These are phyloP conservation scores for Latrodectus elegans DNA, from an alignment of 2,888 invertebrate species.

Conservation along the genomic window DNA sequence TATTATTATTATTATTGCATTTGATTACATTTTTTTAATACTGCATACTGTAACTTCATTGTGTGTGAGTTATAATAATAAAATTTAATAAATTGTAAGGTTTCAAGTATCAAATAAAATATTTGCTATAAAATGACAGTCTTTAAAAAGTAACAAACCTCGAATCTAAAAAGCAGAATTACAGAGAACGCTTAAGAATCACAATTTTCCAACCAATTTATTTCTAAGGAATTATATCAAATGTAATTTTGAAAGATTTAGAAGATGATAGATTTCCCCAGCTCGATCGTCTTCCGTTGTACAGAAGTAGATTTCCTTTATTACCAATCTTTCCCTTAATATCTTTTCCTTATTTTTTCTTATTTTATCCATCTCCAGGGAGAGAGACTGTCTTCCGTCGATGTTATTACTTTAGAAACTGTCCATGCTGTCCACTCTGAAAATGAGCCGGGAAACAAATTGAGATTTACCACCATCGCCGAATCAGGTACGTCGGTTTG, in stretches of 20 bases:
- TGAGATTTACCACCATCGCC: constrained; percentile 60
- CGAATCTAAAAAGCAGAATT: too few species aligned
- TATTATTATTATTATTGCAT: too few species aligned
- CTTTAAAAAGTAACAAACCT: too few species aligned
- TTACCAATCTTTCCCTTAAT: constrained; percentile 28
- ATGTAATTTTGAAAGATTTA: background rate
- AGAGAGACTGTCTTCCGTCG: constrained; percentile 27
- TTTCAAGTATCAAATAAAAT: too few species aligned
- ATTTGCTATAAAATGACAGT: too few species aligned
- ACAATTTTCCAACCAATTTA: too few species aligned
- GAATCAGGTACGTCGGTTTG: constrained; percentile 19
- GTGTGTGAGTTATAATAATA: too few species aligned
- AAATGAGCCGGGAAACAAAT: constrained; percentile 47
- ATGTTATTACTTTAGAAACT: constrained; percentile 53
- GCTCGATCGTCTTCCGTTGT: constrained; percentile 6
- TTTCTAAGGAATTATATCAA: too few species aligned
- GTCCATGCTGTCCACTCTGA: constrained; percentile 47
- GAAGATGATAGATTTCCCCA: constrained; percentile 28
- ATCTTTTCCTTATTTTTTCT: background rate
- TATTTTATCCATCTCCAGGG: background rate
- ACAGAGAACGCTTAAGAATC: too few species aligned
- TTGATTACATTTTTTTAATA: too few species aligned
- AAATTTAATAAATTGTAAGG: too few species aligned
- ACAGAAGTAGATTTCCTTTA: constrained; percentile 57
- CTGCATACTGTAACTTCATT: too few species aligned